Conservation (phyloP, 2,888 invertebrate species). For the Caenorhabditis sinica region DNA sequence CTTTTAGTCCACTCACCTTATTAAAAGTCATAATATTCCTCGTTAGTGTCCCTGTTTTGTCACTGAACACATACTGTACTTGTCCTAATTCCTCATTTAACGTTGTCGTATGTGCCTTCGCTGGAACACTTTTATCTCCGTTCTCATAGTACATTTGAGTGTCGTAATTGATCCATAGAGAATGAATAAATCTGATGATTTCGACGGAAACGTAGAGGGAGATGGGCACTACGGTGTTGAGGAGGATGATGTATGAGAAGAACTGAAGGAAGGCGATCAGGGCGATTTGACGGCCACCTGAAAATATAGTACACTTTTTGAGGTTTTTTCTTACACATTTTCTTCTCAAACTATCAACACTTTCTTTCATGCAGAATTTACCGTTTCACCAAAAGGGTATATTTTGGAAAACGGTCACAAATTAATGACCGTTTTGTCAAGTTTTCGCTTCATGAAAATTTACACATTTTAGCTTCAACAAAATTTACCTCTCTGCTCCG, state of each 20-base stretch:
- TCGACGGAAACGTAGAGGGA: conserved; percentile 95
- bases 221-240: conserved; percentile 99
- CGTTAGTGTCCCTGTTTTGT: conserved; percentile 98
- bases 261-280: conserved; percentile 97
- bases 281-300: conserved; percentile 84
- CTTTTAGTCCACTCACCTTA: too few relatives aligned
- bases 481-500: conserved; percentile 59
- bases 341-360: too few relatives aligned
- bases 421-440: too few relatives aligned
- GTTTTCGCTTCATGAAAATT: too few relatives aligned
- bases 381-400: too few relatives aligned
- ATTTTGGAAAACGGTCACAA: too few relatives aligned
- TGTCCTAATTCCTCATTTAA: conserved; percentile 90
- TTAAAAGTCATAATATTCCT: conserved; percentile 99
- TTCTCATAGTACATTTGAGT: conserved; percentile 94
- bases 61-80: conserved; percentile 99
- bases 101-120: conserved; percentile 94
- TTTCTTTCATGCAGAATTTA: too few relatives aligned
- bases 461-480: too few relatives aligned
- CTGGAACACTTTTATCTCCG: conserved; percentile 80
- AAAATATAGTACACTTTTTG: too few relatives aligned
- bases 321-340: too few relatives aligned
- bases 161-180: conserved; percentile 99
- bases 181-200: conserved; percentile 97
- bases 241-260: conserved; percentile 98